Evolutionary conservation across 2,113 vertebrate species (phyloP).

Genomic region (Gymnorhina tibicen): DNA sequence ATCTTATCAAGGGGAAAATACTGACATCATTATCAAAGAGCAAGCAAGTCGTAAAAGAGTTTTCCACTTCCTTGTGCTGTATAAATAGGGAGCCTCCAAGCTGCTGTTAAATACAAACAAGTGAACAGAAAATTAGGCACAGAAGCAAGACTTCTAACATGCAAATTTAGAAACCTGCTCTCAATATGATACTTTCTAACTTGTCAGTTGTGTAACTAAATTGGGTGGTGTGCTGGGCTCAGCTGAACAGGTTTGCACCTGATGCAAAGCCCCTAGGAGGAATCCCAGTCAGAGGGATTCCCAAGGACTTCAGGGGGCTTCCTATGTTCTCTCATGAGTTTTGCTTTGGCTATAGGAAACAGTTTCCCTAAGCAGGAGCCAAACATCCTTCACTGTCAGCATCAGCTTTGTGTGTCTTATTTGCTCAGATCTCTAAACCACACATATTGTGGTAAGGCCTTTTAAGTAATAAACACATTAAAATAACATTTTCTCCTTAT

Average conservation of each 20-base stretch:
- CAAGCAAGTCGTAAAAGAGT: not conserved
- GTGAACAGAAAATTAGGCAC: not conserved
- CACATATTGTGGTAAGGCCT: not conserved
- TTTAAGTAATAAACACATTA: not conserved
- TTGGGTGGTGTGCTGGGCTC: not conserved
- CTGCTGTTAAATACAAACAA: not conserved
- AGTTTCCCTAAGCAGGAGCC: not conserved
- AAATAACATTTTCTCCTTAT: not conserved
- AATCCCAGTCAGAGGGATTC: not conserved
- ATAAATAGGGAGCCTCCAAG: not conserved
- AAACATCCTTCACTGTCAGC: not conserved
- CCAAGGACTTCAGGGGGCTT: not conserved
- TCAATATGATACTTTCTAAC: not conserved
- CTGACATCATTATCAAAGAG: not conserved
- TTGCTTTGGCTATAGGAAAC: not conserved
- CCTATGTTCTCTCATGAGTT: not conserved
- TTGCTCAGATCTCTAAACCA: not conserved
- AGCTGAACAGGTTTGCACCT: not conserved
- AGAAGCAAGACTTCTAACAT: not conserved
- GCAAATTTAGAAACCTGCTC: not conserved
- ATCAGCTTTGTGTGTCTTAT: not conserved
- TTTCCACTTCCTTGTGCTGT: not conserved
- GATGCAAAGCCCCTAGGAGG: not conserved
- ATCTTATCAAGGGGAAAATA: not conserved
- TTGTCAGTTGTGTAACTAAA: slow-evolving; percentile 9